Base-by-base conservation (phyloP, 2,797 vertebrate species). In the Clarias fuscus region DNA sequence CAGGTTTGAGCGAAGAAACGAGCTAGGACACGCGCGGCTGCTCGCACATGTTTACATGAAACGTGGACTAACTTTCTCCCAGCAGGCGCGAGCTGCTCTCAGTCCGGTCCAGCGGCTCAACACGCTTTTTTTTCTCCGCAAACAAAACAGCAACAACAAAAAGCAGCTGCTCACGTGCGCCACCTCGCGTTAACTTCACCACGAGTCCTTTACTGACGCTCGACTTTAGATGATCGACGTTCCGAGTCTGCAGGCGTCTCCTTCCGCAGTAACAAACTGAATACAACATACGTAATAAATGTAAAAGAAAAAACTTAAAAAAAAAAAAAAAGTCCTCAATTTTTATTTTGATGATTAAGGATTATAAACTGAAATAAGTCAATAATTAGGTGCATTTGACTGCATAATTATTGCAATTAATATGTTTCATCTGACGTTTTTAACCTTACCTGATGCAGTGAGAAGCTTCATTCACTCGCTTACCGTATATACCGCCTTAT, bases 51-150 rank as follows among this genome's bases (percentile, higher is more conserved):
- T 67, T 67, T n/a, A 75, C 59, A 59, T 0, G 14, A 82, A 40
- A 8, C 15, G 40, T 10, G 33, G 15, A 40, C 3, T 27, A 33
- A 73, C 11, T 7, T 53, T 65, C 40, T 8, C 22, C 5, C 61
- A 82, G 15, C 59, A 37, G 11, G 15, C 37, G 20, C 4, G 5
- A 30, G 15, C 18, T 13, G 0, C 30, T 82, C 27, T 82, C 27
- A 0, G 3, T 15, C 33, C 13, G 15, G 18, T 58, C 70, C 27
- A 7, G 27, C 2, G 5, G 27, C 22, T 18, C 15, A 10, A 56
- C 0, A 0, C 5, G 33, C 56, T n/a, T 15, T n/a, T 24, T n/a
- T 0, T 13, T 30, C 30, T 15, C 17, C 1, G 0, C 2, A 10
- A 17, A 58, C 33, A n/a, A 37, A 70, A 70, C 48, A 48, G 8